These are phyloP conservation scores for Otolemur garnettii DNA, from an alignment of 2,113 vertebrate genomes.

Conservation along the genomic window DNA sequence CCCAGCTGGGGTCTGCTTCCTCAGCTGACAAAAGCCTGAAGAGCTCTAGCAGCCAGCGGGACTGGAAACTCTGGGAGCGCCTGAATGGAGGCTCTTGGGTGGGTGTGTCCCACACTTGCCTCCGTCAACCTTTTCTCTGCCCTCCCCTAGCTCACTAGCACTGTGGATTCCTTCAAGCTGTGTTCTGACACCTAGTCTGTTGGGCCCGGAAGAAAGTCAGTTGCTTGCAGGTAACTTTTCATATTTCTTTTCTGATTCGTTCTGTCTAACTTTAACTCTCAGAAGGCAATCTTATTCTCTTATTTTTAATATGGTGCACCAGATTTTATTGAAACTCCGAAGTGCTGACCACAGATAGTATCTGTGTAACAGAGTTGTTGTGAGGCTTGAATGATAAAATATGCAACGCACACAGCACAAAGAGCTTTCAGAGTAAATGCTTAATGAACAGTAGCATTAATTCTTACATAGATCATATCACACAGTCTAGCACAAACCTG, in stretches of 20 bases:
- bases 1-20: background rate
- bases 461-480: slow-evolving; percentile 24
- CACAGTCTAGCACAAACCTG: background rate
- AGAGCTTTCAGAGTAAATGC: background rate
- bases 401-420: background rate
- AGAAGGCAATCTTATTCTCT: background rate
- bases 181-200: background rate
- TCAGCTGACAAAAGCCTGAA: background rate
- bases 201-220: background rate
- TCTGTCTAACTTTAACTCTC: background rate
- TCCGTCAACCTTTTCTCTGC: background rate
- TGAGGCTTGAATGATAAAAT: background rate
- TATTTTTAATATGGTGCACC: background rate
- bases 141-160: no score
- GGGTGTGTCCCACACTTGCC: background rate
- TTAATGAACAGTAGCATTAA: background rate
- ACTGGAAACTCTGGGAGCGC: background rate
- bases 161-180: background rate
- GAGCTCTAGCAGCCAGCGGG: background rate
- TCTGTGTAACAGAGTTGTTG: background rate
- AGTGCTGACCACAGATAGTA: background rate
- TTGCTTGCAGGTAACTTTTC: background rate
- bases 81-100: background rate
- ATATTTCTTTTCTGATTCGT: slow-evolving; percentile 13
- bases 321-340: slow-evolving; percentile 4